Evolutionary conservation across 2,888 invertebrate genomes (phyloP).

Genomic region (Creontiades dilutus): DNA sequence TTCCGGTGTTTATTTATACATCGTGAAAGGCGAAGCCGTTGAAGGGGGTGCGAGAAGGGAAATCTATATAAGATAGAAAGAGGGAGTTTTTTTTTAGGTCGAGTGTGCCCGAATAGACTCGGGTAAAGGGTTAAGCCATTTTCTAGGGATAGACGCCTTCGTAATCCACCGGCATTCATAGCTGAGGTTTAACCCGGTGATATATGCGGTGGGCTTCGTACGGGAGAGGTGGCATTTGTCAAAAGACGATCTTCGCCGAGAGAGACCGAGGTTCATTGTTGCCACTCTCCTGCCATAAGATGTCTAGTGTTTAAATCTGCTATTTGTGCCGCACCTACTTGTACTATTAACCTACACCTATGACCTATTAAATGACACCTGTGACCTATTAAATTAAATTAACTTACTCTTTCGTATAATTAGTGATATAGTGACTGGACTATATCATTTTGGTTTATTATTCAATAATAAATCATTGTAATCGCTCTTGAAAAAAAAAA

Average conservation of each 20-base stretch:
- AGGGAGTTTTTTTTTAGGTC: not conserved
- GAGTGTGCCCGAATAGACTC: not conserved
- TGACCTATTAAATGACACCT: too few relatives aligned
- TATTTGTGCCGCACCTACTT: too few relatives aligned
- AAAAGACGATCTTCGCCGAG: not conserved
- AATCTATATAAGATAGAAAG: not conserved
- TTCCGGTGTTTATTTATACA: slow-evolving; percentile 31
- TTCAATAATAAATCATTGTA: too few relatives aligned
- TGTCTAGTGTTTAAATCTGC: too few relatives aligned
- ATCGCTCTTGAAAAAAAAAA: too few relatives aligned
- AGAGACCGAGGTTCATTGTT: not conserved
- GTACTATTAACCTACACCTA: too few relatives aligned
- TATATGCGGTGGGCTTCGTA: not conserved
- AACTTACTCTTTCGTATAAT: too few relatives aligned
- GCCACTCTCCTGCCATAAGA: too few relatives aligned
- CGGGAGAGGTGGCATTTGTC: slow-evolving; percentile 3
- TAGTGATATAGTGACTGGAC: too few relatives aligned
- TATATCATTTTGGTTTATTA: too few relatives aligned
- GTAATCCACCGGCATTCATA: not conserved
- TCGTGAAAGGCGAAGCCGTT: not conserved
- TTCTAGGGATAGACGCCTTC: not conserved
- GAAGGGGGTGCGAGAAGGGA: not conserved
- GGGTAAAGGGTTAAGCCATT: slow-evolving; percentile 20
- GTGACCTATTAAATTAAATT: too few relatives aligned
- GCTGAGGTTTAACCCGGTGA: slow-evolving; percentile 15